phyloP scores from a whole-genome alignment of 2,113 vertebrate genomes.

The Mustelus asterias region DNA sequence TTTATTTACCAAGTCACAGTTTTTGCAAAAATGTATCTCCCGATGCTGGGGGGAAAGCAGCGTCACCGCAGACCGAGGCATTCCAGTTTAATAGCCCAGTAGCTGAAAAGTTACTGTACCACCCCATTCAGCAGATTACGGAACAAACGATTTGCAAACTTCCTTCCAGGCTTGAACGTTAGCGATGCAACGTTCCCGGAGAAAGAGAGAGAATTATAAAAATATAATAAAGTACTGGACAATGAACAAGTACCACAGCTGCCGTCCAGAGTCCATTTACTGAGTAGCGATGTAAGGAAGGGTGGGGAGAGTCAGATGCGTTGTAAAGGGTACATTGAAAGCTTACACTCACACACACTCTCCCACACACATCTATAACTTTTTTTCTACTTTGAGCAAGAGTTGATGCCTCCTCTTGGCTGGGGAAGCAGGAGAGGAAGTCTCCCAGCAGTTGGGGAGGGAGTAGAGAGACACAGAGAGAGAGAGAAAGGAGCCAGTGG shows the following conservation, averaged over 20 bases:
- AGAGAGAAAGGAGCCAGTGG: not conserved
- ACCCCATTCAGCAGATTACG: not conserved
- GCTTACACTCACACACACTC: not conserved
- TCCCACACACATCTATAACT: not conserved
- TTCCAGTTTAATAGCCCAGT: not conserved
- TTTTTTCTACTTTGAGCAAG: not conserved
- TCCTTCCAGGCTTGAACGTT: not conserved
- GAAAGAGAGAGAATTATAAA: not conserved
- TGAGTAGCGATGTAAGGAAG: not conserved
- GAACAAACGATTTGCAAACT: not conserved
- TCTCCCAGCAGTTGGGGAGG: not conserved
- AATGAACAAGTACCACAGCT: not conserved
- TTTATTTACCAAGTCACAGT: not conserved
- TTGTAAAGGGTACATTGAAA: not conserved
- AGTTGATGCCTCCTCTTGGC: not conserved
- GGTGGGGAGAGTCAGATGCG: not conserved
- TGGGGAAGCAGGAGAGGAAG: not conserved
- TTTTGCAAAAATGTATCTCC: not conserved
- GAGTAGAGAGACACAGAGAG: not conserved
- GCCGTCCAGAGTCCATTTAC: not conserved
- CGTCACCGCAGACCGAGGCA: not conserved
- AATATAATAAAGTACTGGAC: not conserved
- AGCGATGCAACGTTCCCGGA: not conserved
- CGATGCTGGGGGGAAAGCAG: too few relatives aligned
- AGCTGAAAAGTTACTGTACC: not conserved